These are phyloP conservation scores for Pterocles orientalis DNA, from an alignment of 2,113 vertebrate genomes.

Conservation along the genomic window DNA sequence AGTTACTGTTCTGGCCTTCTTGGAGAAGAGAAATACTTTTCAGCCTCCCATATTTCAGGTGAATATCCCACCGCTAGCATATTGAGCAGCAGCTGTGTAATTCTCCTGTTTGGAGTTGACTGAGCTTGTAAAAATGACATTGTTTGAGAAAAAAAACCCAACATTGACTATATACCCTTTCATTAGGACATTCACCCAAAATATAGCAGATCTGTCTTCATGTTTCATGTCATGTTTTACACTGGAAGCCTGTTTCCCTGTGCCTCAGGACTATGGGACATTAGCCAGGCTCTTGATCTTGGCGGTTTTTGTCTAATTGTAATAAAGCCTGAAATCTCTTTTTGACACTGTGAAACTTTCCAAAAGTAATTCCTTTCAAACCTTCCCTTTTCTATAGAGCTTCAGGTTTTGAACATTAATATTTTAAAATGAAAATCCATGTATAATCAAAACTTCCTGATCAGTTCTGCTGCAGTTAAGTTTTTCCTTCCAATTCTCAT, in stretches of 20 bases:
- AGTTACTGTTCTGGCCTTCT: not conserved
- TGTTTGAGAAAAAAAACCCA: not conserved
- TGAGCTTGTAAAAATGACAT: not conserved
- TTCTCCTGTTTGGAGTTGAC: not conserved
- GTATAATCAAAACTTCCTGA: not conserved
- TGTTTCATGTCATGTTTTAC: not conserved
- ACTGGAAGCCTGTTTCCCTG: not conserved
- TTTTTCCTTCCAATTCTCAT: not conserved
- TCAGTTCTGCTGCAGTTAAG: not conserved
- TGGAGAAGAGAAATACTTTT: not conserved
- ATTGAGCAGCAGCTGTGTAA: not conserved
- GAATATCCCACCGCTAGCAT: not conserved
- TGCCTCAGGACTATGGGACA: not conserved
- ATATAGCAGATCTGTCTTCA: not conserved
- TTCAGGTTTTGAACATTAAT: not conserved
- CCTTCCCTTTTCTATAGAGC: not conserved
- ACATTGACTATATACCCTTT: not conserved
- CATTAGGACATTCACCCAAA: not conserved
- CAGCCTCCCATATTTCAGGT: not conserved
- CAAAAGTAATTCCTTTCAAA: not conserved
- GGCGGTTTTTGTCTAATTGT: not conserved
- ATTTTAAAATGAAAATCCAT: not conserved
- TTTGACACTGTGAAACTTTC: not conserved
- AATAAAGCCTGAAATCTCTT: not conserved
- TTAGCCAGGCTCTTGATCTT: not conserved